A percentile compares a stretch with the other conserved stretches of the same genome.
Evolutionary conservation across 2,797 vertebrate species (phyloP).

Genomic region (Rhinoraja longicauda): DNA sequence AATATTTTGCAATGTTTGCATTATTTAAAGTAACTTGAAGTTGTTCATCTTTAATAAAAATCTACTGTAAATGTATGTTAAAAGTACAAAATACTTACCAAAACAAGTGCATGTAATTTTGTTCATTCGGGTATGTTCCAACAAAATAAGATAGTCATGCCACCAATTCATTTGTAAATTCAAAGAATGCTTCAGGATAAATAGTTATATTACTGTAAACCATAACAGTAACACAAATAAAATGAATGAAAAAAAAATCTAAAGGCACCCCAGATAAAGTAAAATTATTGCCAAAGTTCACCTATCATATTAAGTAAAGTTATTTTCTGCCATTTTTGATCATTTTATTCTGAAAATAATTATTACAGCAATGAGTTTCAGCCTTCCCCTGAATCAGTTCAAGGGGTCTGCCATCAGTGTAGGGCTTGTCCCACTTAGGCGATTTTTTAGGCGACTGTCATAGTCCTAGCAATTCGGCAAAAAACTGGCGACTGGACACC

Average conservation of each 20-base stretch:
- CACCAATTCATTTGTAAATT: not conserved
- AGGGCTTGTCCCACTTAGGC: too few species aligned
- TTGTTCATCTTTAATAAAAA: not conserved
- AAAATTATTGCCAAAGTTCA: not conserved
- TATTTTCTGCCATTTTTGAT: not conserved
- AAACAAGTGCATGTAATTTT: not conserved
- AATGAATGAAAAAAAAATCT: not conserved
- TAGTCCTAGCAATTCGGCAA: too few species aligned
- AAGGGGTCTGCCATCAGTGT: conserved; percentile 6
- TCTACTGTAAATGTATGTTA: not conserved
- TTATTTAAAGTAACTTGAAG: not conserved
- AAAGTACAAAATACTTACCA: not conserved
- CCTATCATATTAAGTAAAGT: not conserved
- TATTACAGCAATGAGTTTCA: not conserved
- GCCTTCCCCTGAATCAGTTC: not conserved
- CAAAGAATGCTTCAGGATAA: not conserved
- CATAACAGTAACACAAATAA: not conserved
- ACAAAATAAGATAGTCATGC: not conserved
- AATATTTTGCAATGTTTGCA: not conserved
- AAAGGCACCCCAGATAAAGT: not conserved
- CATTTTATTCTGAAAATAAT: not conserved
- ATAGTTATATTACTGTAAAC: not conserved
- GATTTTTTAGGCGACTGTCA: too few species aligned
- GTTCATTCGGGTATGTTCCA: not conserved
- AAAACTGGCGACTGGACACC: too few species aligned